Base-by-base conservation (phyloP, 2,113 vertebrate species). In the Gobius niger region DNA sequence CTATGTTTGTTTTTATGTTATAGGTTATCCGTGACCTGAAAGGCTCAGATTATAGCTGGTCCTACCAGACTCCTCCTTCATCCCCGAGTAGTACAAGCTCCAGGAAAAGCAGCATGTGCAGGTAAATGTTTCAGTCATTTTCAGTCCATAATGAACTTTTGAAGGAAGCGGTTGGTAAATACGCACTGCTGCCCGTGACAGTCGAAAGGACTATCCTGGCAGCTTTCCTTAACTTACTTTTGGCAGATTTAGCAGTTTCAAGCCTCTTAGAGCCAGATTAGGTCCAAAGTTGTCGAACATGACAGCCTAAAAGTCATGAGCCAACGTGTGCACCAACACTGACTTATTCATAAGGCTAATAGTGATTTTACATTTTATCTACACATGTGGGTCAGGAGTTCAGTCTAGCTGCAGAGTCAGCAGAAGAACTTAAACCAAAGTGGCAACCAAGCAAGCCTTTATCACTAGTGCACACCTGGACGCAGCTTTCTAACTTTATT, bases 51-150 rank as follows among this genome's bases (percentile, higher is more conserved):
- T 98, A 95, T 72, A 97, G 93, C 87, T 99, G 98, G 98, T 97
- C 96, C 24, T 99, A 99, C 88, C 98, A 99, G 91, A 99, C 98
- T 0, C 98, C 98, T 0, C 98, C 98, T 0, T 98, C 98, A 0
- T 99, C 98, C 0, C 98, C 98, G 57, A 96, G 95, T 89, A 98
- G 95, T 85, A 92, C 94, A 7, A 91, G 94, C 67, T 99, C 98
- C 74, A 95, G 96, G 47, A 99, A 99, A 87, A 96, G 96, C 91
- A 99, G 96, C 91, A 95, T 98, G 95, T 98, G 97, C 95, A 99
- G 98, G 97, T 98, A 73, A 7, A 7, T 59, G 9, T 18, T 16
- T 7, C 3, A 6, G 8, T 50, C n/a, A 47, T 51, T 52, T 52
- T 18, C 2, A 40, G 9, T n/a, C n/a, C 47, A 34, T 41, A 73